Base-by-base conservation (phyloP, 1,140 invertebrate genomes). In the Leptonema lineaticorne region DNA sequence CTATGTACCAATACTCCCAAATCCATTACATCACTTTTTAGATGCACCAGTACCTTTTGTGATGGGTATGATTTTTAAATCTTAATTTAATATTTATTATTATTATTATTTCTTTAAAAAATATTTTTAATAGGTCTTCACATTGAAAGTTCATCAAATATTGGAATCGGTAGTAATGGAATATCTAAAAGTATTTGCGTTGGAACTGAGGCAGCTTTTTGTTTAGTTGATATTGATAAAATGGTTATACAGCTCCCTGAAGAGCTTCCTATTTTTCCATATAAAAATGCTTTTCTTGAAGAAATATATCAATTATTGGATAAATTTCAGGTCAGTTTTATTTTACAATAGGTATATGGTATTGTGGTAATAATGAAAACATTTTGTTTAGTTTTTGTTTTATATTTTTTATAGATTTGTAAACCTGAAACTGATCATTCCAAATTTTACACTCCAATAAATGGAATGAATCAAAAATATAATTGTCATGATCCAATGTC, bases 11-110 rank as follows among this genome's bases (percentile, higher is more conserved):
- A 99, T 99, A 75, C 82, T 99, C 69, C 97, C 97, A 1, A 90
- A 95, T 20, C 94, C 95, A 16, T 83, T 99, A 50, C 90, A 95
- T 74, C 95, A 98, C 77, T 99, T 99, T 82, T 85, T 99, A 11
- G 97, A 99, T 83, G 97, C 98, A 9, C 98, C 98, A 0, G 97
- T 99, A 27, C 97, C 98, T 16, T 99, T 97, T 80, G 90, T 99
- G 63, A 99, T 99, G 97, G 97, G 97, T 87, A 77, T 76, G 1
- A 82, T 28, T 16, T 14, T 60, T 16, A n/a, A n/a, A n/a, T n/a
- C n/a, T n/a, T n/a, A n/a, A n/a, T n/a, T n/a, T n/a, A n/a, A 37
- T 33, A 29, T 45, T 45, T 20, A 62, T 56, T 20, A 56, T 22
- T 26, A 33, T 33, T 6, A 33, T 33, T 6, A 33, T n/a, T n/a